These are phyloP conservation scores for Penelope pileata DNA, from an alignment of 2,113 vertebrate genomes.

Conservation along the genomic window DNA sequence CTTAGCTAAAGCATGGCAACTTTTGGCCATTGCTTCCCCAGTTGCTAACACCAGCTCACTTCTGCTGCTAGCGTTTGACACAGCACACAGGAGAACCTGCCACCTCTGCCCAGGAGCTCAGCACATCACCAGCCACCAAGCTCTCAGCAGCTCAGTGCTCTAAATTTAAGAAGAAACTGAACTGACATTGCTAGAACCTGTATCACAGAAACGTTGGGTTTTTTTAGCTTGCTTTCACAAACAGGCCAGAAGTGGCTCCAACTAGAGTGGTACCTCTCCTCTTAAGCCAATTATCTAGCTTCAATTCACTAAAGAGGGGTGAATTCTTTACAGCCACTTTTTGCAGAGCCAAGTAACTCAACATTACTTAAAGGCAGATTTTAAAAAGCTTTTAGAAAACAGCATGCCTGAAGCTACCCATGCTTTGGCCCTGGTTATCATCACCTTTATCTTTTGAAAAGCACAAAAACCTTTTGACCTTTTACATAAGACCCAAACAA, in stretches of 20 bases:
- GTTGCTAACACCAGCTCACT: accelerated
- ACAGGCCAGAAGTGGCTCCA: not conserved
- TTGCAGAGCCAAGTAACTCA: not conserved
- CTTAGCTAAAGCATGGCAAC: not conserved
- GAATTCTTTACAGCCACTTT: not conserved
- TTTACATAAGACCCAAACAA: not conserved
- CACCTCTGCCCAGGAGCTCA: not conserved
- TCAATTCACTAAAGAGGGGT: not conserved
- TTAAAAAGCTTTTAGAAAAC: not conserved
- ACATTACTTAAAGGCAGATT: not conserved
- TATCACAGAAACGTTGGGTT: accelerated
- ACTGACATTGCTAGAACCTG: not conserved
- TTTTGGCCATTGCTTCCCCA: accelerated
- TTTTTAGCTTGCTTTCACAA: not conserved
- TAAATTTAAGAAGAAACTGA: not conserved
- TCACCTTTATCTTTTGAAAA: not conserved
- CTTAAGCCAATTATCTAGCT: not conserved
- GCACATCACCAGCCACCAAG: not conserved
- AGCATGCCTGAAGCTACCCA: not conserved
- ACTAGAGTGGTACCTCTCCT: not conserved
- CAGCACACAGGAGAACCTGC: not conserved
- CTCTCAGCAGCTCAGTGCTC: not conserved
- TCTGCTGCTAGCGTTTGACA: not conserved
- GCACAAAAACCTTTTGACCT: not conserved
- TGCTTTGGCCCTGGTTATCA: not conserved